These are phyloP conservation scores for Pomacea maculata DNA, from an alignment of 1,140 invertebrate species.

Conservation along the genomic window DNA sequence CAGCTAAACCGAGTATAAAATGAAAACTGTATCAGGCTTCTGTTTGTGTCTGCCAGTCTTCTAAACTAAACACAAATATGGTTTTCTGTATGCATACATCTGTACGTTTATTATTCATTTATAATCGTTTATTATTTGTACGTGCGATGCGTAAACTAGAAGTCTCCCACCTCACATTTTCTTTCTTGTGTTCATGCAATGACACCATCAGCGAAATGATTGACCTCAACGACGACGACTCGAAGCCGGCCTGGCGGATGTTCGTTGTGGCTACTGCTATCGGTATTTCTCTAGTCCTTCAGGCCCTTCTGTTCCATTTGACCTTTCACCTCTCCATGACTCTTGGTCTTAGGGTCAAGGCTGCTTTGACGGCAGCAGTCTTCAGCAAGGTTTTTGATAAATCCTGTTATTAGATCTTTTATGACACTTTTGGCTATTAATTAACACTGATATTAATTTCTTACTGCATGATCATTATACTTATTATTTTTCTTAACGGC, in stretches of 20 bases:
- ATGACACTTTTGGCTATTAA: not conserved
- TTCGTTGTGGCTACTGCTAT: not conserved
- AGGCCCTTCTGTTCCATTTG: constrained; percentile 9
- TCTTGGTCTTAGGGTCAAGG: constrained; percentile 17
- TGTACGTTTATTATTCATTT: too few species aligned
- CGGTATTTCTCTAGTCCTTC: not conserved
- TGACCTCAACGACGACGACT: constrained; percentile 1
- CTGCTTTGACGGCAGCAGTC: constrained; percentile 12
- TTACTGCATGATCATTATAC: too few species aligned
- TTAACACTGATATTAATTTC: not conserved
- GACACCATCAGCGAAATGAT: not conserved
- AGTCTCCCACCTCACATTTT: too few species aligned
- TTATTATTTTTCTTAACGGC: too few species aligned
- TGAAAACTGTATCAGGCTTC: too few species aligned
- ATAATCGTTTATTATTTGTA: too few species aligned
- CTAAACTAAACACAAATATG: too few species aligned
- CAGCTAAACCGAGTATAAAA: too few species aligned
- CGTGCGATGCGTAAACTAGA: too few species aligned
- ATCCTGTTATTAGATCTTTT: not conserved
- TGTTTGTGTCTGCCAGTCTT: too few species aligned
- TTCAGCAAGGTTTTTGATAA: constrained; percentile 8
- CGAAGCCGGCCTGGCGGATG: not conserved
- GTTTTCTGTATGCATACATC: too few species aligned
- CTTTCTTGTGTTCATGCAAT: too few species aligned
- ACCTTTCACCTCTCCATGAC: constrained; percentile 23